phyloP scores from a whole-genome alignment of 2,113 vertebrate species.

The Sinocyclocheilus rhinocerous region DNA sequence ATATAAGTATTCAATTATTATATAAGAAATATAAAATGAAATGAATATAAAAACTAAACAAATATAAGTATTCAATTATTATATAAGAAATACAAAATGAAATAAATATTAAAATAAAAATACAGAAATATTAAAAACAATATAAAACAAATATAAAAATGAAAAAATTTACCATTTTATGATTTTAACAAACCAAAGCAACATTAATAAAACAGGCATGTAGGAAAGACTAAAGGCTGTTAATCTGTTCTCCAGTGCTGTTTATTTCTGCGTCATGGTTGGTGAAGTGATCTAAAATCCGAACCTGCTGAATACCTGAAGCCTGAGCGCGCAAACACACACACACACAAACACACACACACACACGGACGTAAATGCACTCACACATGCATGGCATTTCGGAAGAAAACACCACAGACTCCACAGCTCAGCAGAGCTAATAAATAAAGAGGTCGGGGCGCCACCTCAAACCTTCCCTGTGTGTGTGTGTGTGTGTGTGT shows the following conservation, averaged over 20 bases:
- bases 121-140: no score
- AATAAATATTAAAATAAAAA: neutral
- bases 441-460: slow-evolving; percentile 79
- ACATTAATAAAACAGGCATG: neutral
- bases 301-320: no score
- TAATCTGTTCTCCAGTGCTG: slow-evolving; percentile 66
- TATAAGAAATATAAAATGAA: neutral
- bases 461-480: slow-evolving; percentile 69
- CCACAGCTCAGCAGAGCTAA: slow-evolving; percentile 73
- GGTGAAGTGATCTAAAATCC: neutral
- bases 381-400: no score
- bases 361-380: neutral
- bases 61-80: neutral
- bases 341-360: slow-evolving; percentile 8
- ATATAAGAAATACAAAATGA: neutral
- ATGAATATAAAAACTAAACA: neutral
- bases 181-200: neutral
- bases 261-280: slow-evolving; percentile 64
- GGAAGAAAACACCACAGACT: slow-evolving; percentile 67
- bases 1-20: neutral
- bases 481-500: slow-evolving; percentile 49
- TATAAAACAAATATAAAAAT: no score
- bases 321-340: no score
- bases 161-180: no score
- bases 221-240: neutral